A percentile compares a stretch with the other conserved stretches of the same genome.
Conservation (phyloP, 2,797 vertebrate species). For the Vultur gryphus region DNA sequence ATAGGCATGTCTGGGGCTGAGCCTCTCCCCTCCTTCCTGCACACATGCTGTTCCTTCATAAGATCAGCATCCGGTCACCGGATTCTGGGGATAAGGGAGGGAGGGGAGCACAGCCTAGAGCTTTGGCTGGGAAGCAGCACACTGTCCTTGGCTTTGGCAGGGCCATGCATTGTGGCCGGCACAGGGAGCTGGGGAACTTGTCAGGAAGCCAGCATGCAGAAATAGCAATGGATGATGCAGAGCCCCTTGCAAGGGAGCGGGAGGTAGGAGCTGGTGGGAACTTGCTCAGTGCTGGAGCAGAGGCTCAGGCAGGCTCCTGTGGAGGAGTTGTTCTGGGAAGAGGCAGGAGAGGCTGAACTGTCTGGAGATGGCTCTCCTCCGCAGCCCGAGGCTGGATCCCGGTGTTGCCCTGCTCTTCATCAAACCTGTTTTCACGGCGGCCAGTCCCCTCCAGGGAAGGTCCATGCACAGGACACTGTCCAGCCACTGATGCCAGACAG, state of each 20-base stretch:
- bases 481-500: too few relatives aligned
- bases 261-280: not conserved
- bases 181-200: not conserved
- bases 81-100: not conserved
- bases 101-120: not conserved
- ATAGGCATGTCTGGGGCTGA: not conserved
- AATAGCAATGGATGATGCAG: not conserved
- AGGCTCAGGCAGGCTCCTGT: not conserved
- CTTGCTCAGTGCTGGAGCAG: not conserved
- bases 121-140: not conserved
- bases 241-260: not conserved
- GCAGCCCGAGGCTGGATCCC: accelerated
- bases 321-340: not conserved
- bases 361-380: not conserved
- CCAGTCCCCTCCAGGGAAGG: not conserved
- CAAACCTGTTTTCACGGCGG: not conserved
- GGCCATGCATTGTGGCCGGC: accelerated
- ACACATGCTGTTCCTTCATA: not conserved
- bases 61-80: not conserved
- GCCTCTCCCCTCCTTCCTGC: not conserved
- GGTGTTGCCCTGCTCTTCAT: not conserved
- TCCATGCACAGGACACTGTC: not conserved
- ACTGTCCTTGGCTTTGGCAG: not conserved
- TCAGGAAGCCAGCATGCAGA: not conserved
- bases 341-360: not conserved